These are phyloP conservation scores for Urocitellus parryii DNA, from an alignment of 2,113 vertebrate genomes.

Conservation along the genomic window DNA sequence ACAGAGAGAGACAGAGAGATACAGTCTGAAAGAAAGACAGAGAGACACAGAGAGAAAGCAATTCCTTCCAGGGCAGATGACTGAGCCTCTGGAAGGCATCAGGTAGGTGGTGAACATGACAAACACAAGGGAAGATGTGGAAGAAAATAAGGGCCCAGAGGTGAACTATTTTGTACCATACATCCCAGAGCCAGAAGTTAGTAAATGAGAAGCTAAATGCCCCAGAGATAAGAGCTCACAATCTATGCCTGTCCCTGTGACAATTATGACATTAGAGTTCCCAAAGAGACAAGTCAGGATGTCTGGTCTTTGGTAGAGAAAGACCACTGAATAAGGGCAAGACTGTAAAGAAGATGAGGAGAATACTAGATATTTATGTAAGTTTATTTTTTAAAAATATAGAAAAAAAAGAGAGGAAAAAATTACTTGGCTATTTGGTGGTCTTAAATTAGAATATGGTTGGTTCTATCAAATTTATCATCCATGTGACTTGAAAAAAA, in stretches of 20 bases:
- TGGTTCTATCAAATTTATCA: neutral
- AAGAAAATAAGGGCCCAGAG: neutral
- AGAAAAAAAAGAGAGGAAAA: neutral
- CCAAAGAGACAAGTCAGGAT: neutral
- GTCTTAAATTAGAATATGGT: neutral
- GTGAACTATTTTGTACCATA: neutral
- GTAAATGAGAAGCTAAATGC: neutral
- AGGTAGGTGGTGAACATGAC: neutral
- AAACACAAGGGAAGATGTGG: neutral
- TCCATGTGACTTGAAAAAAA: neutral
- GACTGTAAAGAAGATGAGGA: neutral
- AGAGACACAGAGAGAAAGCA: too few species aligned
- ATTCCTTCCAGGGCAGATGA: neutral
- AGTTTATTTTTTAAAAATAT: neutral
- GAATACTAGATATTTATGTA: neutral
- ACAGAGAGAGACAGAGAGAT: too few species aligned
- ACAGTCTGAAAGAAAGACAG: too few species aligned
- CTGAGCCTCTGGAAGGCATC: neutral
- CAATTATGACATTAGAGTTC: neutral
- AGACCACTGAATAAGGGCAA: neutral
- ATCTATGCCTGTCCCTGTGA: fast-evolving
- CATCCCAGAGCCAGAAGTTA: neutral
- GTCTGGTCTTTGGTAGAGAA: neutral
- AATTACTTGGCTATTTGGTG: neutral
- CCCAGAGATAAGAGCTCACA: neutral